Percentiles rank a stretch among this genome's conserved stretches.
phyloP scores from a whole-genome alignment of 2,888 invertebrate genomes.

The Desoria tigrina region DNA sequence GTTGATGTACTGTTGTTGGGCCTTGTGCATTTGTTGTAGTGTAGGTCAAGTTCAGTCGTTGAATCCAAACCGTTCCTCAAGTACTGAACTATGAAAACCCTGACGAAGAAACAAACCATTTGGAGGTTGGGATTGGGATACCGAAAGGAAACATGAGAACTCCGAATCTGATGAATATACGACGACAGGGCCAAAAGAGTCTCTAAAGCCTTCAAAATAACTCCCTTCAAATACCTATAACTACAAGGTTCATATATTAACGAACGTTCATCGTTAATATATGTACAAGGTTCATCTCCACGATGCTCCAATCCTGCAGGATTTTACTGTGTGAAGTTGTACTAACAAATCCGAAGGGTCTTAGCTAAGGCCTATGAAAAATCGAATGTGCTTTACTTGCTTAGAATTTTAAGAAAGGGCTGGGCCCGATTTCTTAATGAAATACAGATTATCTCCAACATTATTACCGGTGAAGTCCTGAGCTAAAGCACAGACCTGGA shows the following conservation, averaged over 20 bases:
- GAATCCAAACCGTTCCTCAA: background rate
- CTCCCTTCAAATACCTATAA: no score
- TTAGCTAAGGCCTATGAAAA: no score
- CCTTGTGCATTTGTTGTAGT: background rate
- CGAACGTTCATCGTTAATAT: background rate
- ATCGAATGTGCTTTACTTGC: slow-evolving; percentile 23
- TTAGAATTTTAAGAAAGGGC: slow-evolving; percentile 34
- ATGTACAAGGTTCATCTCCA: background rate
- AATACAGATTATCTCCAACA: background rate
- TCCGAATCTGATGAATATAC: slow-evolving; percentile 35
- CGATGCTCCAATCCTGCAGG: background rate
- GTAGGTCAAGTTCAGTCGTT: background rate
- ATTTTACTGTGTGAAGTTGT: background rate
- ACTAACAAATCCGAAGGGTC: no score
- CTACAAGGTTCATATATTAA: background rate
- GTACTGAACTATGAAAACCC: background rate
- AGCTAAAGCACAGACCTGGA: no score
- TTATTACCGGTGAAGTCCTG: no score
- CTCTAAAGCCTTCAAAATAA: slow-evolving; percentile 1
- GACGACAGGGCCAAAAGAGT: slow-evolving; percentile 20
- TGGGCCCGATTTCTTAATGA: slow-evolving; percentile 40
- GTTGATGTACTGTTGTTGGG: background rate
- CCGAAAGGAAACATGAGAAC: slow-evolving; percentile 27
- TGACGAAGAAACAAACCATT: background rate
- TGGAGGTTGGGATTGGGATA: background rate